phyloP scores from a whole-genome alignment of 1,140 invertebrate genomes.

The Papilio xuthus region DNA sequence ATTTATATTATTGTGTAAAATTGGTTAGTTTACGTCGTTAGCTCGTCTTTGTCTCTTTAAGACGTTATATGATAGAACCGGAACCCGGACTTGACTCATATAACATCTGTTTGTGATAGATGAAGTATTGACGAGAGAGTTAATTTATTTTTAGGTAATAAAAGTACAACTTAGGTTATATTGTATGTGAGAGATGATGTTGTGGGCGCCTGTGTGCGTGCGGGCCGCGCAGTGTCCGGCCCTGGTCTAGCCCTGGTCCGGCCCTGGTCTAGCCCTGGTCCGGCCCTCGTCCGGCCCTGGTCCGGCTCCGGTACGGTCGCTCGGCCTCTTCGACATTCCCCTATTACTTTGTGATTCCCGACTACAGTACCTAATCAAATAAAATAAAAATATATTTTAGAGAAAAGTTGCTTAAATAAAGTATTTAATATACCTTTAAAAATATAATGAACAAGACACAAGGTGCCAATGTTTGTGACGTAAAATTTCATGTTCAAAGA shows the following conservation, averaged over 20 bases:
- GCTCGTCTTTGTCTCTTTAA: constrained; percentile 8
- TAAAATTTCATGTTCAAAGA: constrained; percentile 63
- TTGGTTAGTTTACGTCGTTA: constrained; percentile 31
- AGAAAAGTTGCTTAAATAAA: constrained; percentile 44
- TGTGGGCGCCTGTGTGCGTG: constrained; percentile 5
- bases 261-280: no score
- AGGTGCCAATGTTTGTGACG: constrained; percentile 58
- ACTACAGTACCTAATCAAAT: constrained; percentile 51
- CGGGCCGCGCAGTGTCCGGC: constrained; percentile 9
- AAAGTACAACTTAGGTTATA: constrained; percentile 60
- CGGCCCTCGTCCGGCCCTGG: background rate
- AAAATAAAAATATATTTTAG: constrained; percentile 45
- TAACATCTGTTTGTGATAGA: constrained; percentile 44
- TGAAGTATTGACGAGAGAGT: constrained; percentile 45
- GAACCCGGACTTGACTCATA: background rate
- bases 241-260: background rate
- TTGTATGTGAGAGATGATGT: background rate
- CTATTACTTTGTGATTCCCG: constrained; percentile 47
- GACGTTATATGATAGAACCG: constrained; percentile 39
- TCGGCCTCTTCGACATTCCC: constrained; percentile 1
- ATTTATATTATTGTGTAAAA: constrained; percentile 41
- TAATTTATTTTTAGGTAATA: constrained; percentile 60
- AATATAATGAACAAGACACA: constrained; percentile 48
- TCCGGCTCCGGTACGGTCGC: no score
- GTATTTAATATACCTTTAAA: constrained; percentile 45